phyloP scores from a whole-genome alignment of 1,140 invertebrate genomes.

The Chlorops oryzae region DNA sequence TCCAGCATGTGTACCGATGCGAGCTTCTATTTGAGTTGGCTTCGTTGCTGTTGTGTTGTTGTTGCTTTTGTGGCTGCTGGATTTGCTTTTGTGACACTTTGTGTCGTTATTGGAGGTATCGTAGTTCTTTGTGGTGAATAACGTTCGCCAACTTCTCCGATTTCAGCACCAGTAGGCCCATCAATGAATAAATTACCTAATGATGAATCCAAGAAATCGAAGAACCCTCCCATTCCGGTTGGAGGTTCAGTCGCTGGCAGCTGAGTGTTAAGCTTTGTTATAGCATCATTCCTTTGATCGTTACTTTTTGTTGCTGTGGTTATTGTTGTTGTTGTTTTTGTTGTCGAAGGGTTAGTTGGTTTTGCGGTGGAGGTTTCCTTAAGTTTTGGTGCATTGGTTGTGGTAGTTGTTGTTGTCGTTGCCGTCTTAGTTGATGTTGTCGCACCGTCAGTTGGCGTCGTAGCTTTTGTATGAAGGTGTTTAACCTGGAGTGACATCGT shows the following conservation, averaged over 20 bases:
- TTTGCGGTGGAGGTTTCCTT: conserved; percentile 3
- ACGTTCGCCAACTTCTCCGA: background rate
- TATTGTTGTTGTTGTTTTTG: conserved; percentile 10
- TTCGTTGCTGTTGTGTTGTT: conserved; percentile 25
- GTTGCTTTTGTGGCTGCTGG: conserved; percentile 23
- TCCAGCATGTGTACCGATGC: conserved; percentile 28
- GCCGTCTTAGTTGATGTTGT: conserved; percentile 16
- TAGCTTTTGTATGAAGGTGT: conserved; percentile 42
- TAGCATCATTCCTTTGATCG: background rate
- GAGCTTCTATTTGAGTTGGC: conserved; percentile 25
- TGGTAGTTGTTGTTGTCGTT: conserved; percentile 9
- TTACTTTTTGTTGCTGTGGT: conserved; percentile 8
- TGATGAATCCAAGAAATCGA: conserved; percentile 40
- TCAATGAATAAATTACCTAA: conserved; percentile 14
- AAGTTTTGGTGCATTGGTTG: background rate
- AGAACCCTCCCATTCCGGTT: conserved; percentile 34
- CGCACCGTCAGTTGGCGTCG: conserved; percentile 22
- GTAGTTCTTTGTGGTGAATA: conserved; percentile 17
- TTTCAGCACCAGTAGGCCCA: background rate
- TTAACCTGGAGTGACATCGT: conserved; percentile 40
- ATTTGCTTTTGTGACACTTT: conserved; percentile 15
- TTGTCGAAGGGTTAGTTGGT: conserved; percentile 5
- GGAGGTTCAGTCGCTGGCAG: conserved; percentile 7
- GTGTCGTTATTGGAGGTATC: background rate
- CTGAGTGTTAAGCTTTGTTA: background rate